These are phyloP conservation scores for Lathronympha strigana DNA, from an alignment of 2,888 invertebrate genomes.

Conservation along the genomic window DNA sequence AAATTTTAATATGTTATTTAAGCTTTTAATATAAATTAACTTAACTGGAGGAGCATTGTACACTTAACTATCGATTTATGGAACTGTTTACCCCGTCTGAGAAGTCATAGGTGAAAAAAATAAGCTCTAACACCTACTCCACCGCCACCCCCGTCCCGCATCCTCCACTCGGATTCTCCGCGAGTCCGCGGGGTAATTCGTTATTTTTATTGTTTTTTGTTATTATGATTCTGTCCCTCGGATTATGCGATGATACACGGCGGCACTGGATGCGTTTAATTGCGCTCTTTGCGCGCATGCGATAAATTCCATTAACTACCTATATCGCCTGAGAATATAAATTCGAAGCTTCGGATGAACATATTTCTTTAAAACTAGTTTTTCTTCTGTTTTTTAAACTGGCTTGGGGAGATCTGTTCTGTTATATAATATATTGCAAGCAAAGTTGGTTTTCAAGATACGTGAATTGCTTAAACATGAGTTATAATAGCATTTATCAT, in stretches of 20 bases:
- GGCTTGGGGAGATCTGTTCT: too few species aligned
- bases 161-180: constrained; percentile 70
- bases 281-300: constrained; percentile 72
- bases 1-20: too few species aligned
- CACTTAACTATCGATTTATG: too few species aligned
- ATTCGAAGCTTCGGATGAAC: constrained; percentile 24
- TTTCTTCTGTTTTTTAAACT: too few species aligned
- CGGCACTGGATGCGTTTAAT: constrained; percentile 81
- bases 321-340: constrained; percentile 34
- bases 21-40: too few species aligned
- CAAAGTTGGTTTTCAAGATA: too few species aligned
- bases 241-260: constrained; percentile 79
- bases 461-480: too few species aligned
- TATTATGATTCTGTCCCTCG: constrained; percentile 82
- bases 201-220: constrained; percentile 85
- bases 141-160: constrained; percentile 47
- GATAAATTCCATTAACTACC: constrained; percentile 79
- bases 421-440: too few species aligned
- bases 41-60: too few species aligned
- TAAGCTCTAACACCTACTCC: constrained; percentile 50
- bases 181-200: constrained; percentile 80
- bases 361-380: constrained; percentile 17
- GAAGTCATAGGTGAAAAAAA: too few species aligned
- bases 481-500: too few species aligned
- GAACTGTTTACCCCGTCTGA: too few species aligned